These are phyloP conservation scores for Intellagama lesueurii DNA, from an alignment of 2,797 vertebrate genomes.

Conservation along the genomic window DNA sequence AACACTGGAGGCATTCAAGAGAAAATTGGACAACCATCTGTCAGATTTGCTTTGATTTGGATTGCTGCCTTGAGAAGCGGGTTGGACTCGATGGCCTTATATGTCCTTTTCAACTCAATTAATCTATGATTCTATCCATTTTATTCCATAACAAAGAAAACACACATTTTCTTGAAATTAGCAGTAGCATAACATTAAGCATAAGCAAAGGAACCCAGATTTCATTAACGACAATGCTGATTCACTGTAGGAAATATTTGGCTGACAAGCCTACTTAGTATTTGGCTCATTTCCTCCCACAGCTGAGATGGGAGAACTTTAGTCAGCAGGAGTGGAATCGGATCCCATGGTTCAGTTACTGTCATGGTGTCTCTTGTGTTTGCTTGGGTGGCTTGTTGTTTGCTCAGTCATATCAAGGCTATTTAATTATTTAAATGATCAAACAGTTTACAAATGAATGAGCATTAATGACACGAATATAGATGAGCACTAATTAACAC, in stretches of 20 bases:
- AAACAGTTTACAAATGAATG: conserved; percentile 35
- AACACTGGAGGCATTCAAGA: no score
- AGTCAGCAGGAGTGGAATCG: background rate
- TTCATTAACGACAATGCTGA: background rate
- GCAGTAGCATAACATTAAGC: background rate
- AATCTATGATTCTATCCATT: background rate
- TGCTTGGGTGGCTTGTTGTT: conserved; percentile 4
- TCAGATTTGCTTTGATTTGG: no score
- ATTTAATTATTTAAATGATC: conserved; percentile 51
- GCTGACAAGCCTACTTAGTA: background rate
- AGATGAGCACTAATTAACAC: conserved; percentile 38
- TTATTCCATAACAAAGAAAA: background rate
- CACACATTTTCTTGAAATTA: background rate
- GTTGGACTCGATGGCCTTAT: no score
- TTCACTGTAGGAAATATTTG: background rate
- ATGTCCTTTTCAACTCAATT: no score
- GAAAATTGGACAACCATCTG: no score
- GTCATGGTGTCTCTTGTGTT: background rate
- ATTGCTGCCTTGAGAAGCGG: no score
- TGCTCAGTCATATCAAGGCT: conserved; percentile 22
- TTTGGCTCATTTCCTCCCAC: background rate
- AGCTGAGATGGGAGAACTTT: background rate
- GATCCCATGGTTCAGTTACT: background rate
- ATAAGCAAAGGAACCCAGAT: background rate
- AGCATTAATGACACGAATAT: conserved; percentile 41